Percentiles rank a stretch among this genome's conserved stretches.
phyloP scores from a whole-genome alignment of 2,888 invertebrate species.

The Drosophila antonietae region DNA sequence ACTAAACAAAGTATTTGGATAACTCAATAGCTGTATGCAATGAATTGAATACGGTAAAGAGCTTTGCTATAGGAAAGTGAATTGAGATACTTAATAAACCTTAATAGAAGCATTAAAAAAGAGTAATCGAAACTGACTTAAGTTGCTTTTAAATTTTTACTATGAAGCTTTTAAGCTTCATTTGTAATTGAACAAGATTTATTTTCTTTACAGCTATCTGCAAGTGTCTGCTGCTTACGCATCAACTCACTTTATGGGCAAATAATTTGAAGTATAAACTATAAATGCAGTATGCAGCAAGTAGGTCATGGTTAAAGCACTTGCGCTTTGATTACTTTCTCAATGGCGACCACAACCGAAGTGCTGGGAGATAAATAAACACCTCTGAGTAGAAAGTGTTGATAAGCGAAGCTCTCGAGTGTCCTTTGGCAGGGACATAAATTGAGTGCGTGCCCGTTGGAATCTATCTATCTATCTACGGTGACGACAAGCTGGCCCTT shows the following conservation, averaged over 20 bases:
- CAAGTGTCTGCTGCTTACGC: background rate
- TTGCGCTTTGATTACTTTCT: background rate
- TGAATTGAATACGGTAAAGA: background rate
- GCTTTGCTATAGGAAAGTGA: background rate
- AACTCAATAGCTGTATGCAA: background rate
- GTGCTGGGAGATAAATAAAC: background rate
- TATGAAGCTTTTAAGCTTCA: background rate
- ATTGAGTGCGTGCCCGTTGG: constrained; percentile 22
- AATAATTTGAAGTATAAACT: background rate
- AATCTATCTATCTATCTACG: constrained; percentile 6
- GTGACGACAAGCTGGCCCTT: constrained; percentile 15
- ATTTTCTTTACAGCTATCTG: background rate
- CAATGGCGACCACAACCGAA: background rate
- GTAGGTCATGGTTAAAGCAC: constrained; percentile 3
- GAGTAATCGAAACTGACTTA: background rate
- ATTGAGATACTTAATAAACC: background rate
- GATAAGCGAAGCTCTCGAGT: constrained; percentile 2
- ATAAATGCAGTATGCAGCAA: background rate
- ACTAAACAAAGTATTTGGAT: background rate
- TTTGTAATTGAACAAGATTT: background rate
- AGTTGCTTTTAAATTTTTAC: background rate
- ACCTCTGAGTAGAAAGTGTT: background rate
- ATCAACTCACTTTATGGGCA: background rate
- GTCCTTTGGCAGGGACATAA: constrained; percentile 21
- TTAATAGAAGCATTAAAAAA: background rate